Base-by-base conservation (phyloP, 2,113 vertebrate species). In the Oreochromis niloticus region DNA sequence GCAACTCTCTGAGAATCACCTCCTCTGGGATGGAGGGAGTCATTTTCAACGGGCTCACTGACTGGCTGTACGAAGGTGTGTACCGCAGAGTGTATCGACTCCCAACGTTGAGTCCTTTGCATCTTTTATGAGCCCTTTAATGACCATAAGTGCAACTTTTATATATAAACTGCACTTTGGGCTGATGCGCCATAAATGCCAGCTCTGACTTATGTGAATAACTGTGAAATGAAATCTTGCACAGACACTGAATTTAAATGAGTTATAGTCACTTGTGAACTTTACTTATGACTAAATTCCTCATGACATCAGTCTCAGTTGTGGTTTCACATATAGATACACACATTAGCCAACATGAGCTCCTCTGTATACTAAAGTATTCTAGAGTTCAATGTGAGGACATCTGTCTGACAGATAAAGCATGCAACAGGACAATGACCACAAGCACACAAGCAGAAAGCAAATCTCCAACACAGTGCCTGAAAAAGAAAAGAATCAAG, bases 11-110 rank as follows among this genome's bases (percentile, higher is more conserved):
- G 86, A 94, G 98, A 79, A 95, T 99, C 89, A 99, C 98, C 55
- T 99, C 98, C 59, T 99, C 98, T 0, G 98, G 98, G 87, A 97
- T 96, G 93, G 98, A 99, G 88, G 97, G 97, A 68, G 96, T 98
- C 87, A 92, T 99, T 92, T 99, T 97, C 95, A 99, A 99, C 89
- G 98, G 98, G 22, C 97, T 99, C 87, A 94, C 97, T 19, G 98
- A 99, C 95, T 99, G 98, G 98, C 91, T 99, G 19, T 99, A 99
- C 32, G 98, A 99, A 97, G 98, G 98, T 99, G 27, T 24, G 91
- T 36, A 9, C 17, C 10, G 24, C 46, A 32, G 6, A 78, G 43
- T 50, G 46, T 50, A 48, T 50, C 1, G 56, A 59, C 22, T 24
- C 36, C 9, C 3, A 57, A 83, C 11, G 61, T 30, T 48, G 52